phyloP scores from a whole-genome alignment of 2,888 invertebrate genomes.

The Gisinianus flammeolus region DNA sequence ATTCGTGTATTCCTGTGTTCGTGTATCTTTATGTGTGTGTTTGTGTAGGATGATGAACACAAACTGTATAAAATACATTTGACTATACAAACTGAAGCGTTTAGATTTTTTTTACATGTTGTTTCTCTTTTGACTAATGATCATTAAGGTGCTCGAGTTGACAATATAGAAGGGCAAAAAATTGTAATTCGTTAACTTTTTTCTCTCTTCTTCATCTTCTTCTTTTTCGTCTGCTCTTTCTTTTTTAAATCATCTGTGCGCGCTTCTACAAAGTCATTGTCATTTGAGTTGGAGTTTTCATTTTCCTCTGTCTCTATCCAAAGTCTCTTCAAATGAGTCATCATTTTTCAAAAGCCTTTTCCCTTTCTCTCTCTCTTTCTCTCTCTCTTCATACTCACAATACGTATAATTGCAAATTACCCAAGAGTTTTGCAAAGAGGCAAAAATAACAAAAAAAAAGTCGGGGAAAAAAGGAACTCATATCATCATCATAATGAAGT shows the following conservation, averaged over 20 bases:
- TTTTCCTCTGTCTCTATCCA: not conserved
- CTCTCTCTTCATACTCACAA: too few species aligned
- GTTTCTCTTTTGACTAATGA: slow-evolving; percentile 27
- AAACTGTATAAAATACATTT: too few species aligned
- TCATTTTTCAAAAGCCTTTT: slow-evolving; percentile 1
- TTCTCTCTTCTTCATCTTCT: not conserved
- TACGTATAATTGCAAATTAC: too few species aligned
- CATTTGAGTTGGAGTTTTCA: too few species aligned
- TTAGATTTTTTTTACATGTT: too few species aligned
- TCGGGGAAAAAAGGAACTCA: too few species aligned
- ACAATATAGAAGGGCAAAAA: slow-evolving; percentile 15
- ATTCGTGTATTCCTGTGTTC: not conserved
- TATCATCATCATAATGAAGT: not conserved
- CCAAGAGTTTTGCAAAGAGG: too few species aligned
- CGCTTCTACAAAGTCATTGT: not conserved
- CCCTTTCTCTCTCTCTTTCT: not conserved
- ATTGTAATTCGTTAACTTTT: slow-evolving; percentile 30
- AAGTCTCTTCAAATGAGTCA: not conserved
- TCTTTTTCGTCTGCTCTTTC: not conserved
- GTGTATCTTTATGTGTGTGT: not conserved
- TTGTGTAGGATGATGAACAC: not conserved
- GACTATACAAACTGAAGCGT: too few species aligned
- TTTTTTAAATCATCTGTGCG: not conserved
- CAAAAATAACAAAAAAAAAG: too few species aligned
- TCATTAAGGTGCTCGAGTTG: slow-evolving; percentile 33